phyloP scores from a whole-genome alignment of 1,140 invertebrate genomes.

The Eumaeus atala region DNA sequence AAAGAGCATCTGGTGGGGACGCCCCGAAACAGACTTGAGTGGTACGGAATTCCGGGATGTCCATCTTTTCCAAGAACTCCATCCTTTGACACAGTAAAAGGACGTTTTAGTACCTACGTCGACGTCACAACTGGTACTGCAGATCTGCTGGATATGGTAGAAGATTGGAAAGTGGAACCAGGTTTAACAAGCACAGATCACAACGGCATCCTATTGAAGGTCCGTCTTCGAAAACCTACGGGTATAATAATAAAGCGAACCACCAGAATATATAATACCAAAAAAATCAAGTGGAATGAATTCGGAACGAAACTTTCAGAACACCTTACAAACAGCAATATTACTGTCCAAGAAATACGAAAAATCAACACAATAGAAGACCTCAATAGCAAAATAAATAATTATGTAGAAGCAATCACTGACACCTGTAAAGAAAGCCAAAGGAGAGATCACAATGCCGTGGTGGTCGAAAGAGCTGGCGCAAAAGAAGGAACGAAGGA shows the following conservation, averaged over 20 bases:
- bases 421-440: not conserved
- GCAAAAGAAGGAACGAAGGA: not conserved
- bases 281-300: conserved; percentile 18
- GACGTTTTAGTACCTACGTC: conserved; percentile 15
- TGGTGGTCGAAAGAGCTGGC: conserved; percentile 12
- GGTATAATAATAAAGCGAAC: conserved; percentile 1
- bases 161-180: conserved; percentile 12
- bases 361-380: conserved; percentile 5
- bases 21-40: conserved; percentile 9
- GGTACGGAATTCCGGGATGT: conserved; percentile 11
- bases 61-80: conserved; percentile 16
- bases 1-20: conserved; percentile 28
- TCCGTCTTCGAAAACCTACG: conserved; percentile 5
- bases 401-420: not conserved
- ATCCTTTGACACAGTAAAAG: conserved; percentile 27
- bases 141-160: not conserved
- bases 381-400: not conserved
- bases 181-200: conserved; percentile 15
- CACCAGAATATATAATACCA: conserved; percentile 18
- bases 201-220: conserved; percentile 13
- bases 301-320: conserved; percentile 15
- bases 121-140: conserved; percentile 20
- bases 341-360: conserved; percentile 14
- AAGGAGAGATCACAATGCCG: not conserved
- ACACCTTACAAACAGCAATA: not conserved